These are phyloP conservation scores for Rhagonycha lutea DNA, from an alignment of 2,888 invertebrate genomes.

Conservation along the genomic window DNA sequence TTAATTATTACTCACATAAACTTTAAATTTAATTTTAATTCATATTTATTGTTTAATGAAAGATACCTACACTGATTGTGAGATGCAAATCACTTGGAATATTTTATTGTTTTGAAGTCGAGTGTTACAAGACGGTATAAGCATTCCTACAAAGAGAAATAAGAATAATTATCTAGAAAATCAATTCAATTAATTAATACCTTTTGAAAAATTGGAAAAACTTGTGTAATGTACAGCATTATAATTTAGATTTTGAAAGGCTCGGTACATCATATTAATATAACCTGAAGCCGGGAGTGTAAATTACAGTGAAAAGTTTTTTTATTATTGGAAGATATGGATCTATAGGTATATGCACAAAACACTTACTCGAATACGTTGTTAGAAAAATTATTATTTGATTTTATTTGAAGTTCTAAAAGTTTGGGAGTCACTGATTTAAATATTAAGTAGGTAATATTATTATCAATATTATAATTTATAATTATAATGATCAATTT, in stretches of 20 bases:
- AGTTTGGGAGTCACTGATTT: background rate
- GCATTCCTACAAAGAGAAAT: background rate
- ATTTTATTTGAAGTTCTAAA: background rate
- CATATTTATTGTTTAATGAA: conserved; percentile 14
- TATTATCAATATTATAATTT: no score
- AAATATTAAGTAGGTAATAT: no score
- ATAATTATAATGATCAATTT: no score
- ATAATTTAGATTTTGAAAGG: background rate
- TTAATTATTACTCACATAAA: conserved; percentile 11
- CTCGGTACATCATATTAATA: background rate
- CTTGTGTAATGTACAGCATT: background rate
- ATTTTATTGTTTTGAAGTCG: background rate
- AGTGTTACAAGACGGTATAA: background rate
- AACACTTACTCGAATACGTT: background rate
- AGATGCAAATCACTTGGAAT: background rate
- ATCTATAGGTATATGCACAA: background rate
- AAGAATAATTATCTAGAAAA: background rate
- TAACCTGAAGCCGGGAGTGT: background rate
- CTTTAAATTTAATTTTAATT: conserved; percentile 6
- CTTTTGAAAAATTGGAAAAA: background rate
- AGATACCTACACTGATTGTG: background rate
- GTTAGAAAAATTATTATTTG: no score
- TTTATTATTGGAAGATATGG: background rate
- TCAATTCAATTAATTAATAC: background rate
- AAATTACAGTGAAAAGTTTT: background rate